Percentiles rank a stretch among this genome's conserved stretches.
Conservation (phyloP, 1,140 invertebrate genomes). For the Lepidurus packardi region DNA sequence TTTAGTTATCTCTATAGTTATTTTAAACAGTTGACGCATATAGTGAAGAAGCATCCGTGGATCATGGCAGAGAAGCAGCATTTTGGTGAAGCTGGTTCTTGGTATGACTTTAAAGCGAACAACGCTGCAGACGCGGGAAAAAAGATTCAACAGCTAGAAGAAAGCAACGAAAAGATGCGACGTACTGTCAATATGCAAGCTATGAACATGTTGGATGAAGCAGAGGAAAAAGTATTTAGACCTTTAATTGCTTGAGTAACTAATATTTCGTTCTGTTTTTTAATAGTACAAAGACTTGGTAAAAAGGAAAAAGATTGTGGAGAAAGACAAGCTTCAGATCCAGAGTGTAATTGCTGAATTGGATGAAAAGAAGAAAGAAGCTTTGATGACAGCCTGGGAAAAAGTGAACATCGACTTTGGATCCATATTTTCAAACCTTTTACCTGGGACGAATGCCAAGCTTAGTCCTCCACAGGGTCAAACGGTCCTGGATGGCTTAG, state of each 20-base stretch:
- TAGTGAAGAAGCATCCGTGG: constrained; percentile 62
- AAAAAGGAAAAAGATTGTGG: constrained; percentile 74
- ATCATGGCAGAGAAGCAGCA: constrained; percentile 69
- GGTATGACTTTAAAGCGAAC: constrained; percentile 51
- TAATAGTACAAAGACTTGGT: constrained; percentile 67
- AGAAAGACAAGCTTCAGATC: constrained; percentile 77
- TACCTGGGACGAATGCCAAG: constrained; percentile 83
- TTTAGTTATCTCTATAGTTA: too few relatives aligned
- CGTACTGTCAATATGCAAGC: constrained; percentile 77
- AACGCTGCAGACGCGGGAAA: constrained; percentile 49
- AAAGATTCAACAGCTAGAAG: constrained; percentile 58
- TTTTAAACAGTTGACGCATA: constrained; percentile 37
- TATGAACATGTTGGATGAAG: constrained; percentile 74
- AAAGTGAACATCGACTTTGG: constrained; percentile 82
- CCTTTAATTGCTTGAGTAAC: background rate
- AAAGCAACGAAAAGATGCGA: constrained; percentile 64
- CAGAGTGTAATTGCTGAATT: constrained; percentile 75
- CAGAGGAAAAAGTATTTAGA: constrained; percentile 67
- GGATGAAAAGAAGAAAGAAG: constrained; percentile 81
- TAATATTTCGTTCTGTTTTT: constrained; percentile 34
- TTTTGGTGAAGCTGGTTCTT: constrained; percentile 63
- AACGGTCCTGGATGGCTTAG: constrained; percentile 74
- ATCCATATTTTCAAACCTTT: constrained; percentile 86
- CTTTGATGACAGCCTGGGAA: constrained; percentile 48
- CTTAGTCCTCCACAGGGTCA: constrained; percentile 68